Evolutionary conservation across 2,888 invertebrate genomes (phyloP).

Genomic region (Pristionchus exspectatus): DNA sequence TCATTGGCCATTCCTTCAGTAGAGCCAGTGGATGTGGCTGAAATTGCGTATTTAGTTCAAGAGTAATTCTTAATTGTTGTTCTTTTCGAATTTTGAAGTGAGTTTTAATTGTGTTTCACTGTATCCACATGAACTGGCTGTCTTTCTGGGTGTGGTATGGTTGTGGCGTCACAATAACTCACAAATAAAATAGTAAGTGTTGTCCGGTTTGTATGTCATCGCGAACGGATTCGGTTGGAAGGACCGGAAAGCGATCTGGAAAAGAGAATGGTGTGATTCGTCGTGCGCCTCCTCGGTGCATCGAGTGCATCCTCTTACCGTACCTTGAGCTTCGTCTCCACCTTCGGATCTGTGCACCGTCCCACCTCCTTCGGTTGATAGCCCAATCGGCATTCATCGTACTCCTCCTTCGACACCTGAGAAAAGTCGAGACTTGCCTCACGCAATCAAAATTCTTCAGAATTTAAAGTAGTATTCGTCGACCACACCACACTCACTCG

Average conservation of each 20-base stretch:
- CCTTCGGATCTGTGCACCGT: slow-evolving; percentile 64
- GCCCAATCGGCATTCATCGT: slow-evolving; percentile 64
- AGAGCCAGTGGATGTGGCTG: slow-evolving; percentile 69
- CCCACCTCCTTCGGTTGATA: slow-evolving; percentile 64
- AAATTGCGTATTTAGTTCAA: slow-evolving; percentile 32
- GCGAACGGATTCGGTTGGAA: slow-evolving; percentile 68
- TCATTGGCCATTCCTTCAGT: slow-evolving; percentile 63
- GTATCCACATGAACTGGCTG: neutral
- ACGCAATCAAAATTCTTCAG: neutral
- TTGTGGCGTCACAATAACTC: slow-evolving; percentile 13
- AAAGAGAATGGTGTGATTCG: neutral
- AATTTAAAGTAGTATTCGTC: slow-evolving; percentile 27
- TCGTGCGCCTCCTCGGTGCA: neutral
- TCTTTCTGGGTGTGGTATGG: neutral
- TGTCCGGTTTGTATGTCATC: slow-evolving; percentile 65
- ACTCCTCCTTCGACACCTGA: slow-evolving; percentile 65
- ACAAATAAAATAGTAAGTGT: slow-evolving; percentile 70
- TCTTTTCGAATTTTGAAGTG: neutral
- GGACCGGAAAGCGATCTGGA: slow-evolving; percentile 62
- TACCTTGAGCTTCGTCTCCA: slow-evolving; percentile 64
- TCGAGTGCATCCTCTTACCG: slow-evolving; percentile 10
- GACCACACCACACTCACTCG: slow-evolving; percentile 58
- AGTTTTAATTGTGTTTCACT: neutral
- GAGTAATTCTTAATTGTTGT: slow-evolving; percentile 3
- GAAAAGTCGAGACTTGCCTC: slow-evolving; percentile 41